These are phyloP conservation scores for Lottia scabra DNA, from an alignment of 2,888 invertebrate genomes.

Conservation along the genomic window DNA sequence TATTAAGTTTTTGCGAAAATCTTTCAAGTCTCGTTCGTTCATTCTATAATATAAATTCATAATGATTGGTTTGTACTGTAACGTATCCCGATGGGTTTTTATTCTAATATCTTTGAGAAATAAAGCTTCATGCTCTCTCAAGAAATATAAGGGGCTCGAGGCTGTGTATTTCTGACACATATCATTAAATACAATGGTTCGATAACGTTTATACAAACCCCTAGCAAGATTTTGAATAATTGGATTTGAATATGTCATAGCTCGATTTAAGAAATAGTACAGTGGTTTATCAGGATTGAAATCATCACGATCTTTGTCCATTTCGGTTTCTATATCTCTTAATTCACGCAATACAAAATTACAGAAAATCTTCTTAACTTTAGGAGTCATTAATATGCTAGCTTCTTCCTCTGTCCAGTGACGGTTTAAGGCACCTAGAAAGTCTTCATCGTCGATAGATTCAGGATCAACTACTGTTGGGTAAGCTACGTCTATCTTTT, in stretches of 20 bases:
- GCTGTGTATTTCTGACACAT: background rate
- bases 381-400: background rate
- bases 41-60: background rate
- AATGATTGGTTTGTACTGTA: background rate
- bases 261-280: background rate
- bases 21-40: background rate
- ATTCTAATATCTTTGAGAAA: background rate
- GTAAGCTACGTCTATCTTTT: background rate
- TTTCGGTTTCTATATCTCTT: background rate
- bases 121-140: background rate
- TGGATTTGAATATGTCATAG: background rate
- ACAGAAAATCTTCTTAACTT: background rate
- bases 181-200: background rate
- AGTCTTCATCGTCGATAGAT: background rate
- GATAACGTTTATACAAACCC: background rate
- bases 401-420: background rate
- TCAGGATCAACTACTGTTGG: background rate
- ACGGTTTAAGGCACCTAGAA: background rate
- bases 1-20: background rate
- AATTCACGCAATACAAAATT: background rate
- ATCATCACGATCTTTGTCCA: background rate
- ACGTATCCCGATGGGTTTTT: background rate
- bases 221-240: background rate
- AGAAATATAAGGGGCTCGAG: background rate
- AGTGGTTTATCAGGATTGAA: background rate